Conservation (phyloP, 2,113 vertebrate species). For the Dolichallabes microphthalmus region DNA sequence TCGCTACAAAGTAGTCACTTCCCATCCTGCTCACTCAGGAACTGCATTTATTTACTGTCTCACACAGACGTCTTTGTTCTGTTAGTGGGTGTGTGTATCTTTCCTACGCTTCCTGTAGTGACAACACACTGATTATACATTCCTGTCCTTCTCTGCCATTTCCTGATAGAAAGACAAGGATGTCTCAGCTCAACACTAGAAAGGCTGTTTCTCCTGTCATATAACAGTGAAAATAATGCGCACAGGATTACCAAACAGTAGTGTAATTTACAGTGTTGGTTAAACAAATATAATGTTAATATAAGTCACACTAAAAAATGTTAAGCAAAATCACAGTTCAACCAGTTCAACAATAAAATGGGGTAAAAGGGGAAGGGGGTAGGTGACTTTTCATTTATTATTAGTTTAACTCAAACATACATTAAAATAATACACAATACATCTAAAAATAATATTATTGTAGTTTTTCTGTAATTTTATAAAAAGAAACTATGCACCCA, state of each 20-base stretch:
- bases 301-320: too few relatives aligned
- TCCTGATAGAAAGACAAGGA: conserved; percentile 48
- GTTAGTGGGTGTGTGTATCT: conserved; percentile 37
- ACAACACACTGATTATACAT: conserved; percentile 40
- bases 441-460: too few relatives aligned
- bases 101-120: conserved; percentile 66
- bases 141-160: conserved; percentile 37
- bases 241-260: neutral
- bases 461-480: too few relatives aligned
- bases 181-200: conserved; percentile 51
- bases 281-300: neutral
- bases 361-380: too few relatives aligned
- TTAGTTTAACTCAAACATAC: too few relatives aligned
- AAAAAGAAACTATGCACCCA: too few relatives aligned
- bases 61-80: conserved; percentile 18
- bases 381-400: too few relatives aligned
- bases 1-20: too few relatives aligned
- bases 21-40: neutral
- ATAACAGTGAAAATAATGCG: neutral
- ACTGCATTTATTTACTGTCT: conserved; percentile 21
- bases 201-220: conserved; percentile 9
- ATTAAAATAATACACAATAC: too few relatives aligned
- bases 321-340: too few relatives aligned
- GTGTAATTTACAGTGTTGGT: neutral
- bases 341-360: too few relatives aligned